Evolutionary conservation across 2,797 vertebrate species (phyloP), one percentile per base, ranked within the genome.

Genomic region (Gadopsis bispinosus): DNA sequence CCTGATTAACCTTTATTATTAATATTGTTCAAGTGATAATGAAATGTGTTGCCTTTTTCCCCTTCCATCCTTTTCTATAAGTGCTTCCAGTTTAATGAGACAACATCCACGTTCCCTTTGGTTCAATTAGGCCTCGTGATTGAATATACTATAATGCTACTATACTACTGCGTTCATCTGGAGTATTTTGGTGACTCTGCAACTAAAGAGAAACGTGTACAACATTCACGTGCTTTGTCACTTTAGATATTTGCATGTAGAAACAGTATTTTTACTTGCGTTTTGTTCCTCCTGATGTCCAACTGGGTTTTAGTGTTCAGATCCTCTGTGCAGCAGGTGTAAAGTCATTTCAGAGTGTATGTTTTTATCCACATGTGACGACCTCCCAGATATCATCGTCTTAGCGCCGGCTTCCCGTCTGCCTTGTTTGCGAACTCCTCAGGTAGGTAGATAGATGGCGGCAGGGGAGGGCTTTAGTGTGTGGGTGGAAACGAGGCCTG

Each of bases 401-500:
- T 47, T n/a, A 59, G 11, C 4, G 5, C 59, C 11, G n/a, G 65
- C 53, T 55, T 45, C 48, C 62, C 16, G 54, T 69, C 61, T n/a
- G 55, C 50, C 39, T 9, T 14, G 48, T n/a, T 19, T 68, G 58
- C 54, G 51, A 65, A 43, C 54, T 47, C 60, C 16, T 66, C 70
- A 65, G 66, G 7, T 7, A 4, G 33, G n/a, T n/a, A n/a, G n/a
- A 83, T 74, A 55, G 67, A 74, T 35, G 43, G 53, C 41, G 11
- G 22, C 5, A 0, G 37, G 4, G 7, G 50, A 65, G 19, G 67
- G 19, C n/a, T 9, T 58, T 0, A 11, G 51, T 20, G 64, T 10
- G 33, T 69, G 5, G 7, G 41, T 54, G 62, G 76, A 65, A 65
- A 63, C 37, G n/a, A 67, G 61, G 70, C 45, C 69, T 67, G 54